These are phyloP conservation scores for Chaenodraco wilsoni DNA, from an alignment of 2,797 vertebrate genomes.

Conservation along the genomic window DNA sequence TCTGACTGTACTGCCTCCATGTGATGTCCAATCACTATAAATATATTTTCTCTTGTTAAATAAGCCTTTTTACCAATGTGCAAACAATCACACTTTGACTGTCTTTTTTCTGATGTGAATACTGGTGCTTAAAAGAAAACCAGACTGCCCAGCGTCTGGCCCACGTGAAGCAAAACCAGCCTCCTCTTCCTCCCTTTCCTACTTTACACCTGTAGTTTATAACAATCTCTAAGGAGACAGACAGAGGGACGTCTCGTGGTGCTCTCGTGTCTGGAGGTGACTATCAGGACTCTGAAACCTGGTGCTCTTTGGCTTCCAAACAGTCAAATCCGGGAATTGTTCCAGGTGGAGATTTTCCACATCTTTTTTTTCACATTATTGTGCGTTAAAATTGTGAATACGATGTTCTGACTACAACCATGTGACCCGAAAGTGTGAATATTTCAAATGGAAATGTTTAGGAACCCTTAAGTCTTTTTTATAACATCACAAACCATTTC, in stretches of 20 bases:
- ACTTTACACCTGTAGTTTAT: constrained; percentile 64
- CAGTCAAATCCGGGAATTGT: background rate
- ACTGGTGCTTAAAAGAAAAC: constrained; percentile 52
- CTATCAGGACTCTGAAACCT: constrained; percentile 14
- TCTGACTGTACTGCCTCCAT: constrained; percentile 15
- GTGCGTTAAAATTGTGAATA: background rate
- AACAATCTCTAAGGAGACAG: constrained; percentile 18
- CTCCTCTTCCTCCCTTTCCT: constrained; percentile 14
- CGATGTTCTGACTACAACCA: background rate
- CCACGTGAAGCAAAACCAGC: constrained; percentile 64
- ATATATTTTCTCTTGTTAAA: constrained; percentile 31
- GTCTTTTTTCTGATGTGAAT: constrained; percentile 17
- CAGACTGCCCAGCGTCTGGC: constrained; percentile 16
- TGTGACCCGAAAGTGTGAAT: background rate
- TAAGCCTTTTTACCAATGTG: constrained; percentile 19
- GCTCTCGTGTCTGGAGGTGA: constrained; percentile 23
- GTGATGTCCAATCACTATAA: constrained; percentile 32
- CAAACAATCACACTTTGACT: constrained; percentile 45
- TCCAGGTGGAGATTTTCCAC: background rate
- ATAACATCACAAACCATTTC: background rate
- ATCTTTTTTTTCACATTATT: background rate
- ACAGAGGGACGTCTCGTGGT: constrained; percentile 9
- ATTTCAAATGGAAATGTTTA: background rate
- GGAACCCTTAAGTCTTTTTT: constrained; percentile 4
- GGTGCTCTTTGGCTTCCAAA: constrained; percentile 34